A percentile compares a stretch with the other conserved stretches of the same genome.
Evolutionary conservation across 2,113 vertebrate species (phyloP).

Genomic region (Cyprinodon variegatus): DNA sequence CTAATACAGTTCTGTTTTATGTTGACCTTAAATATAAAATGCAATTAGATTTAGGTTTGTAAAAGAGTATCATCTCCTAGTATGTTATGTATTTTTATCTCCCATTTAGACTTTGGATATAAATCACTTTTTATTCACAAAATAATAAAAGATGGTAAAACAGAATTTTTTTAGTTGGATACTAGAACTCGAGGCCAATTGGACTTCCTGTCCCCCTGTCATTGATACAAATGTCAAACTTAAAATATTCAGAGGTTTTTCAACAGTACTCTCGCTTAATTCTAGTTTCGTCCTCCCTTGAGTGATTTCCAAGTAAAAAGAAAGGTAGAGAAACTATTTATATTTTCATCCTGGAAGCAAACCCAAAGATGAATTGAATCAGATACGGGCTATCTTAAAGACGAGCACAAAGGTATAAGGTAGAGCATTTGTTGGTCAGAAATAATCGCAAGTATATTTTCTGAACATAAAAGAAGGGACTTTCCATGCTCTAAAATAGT

Average conservation of each 20-base stretch:
- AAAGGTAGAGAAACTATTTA: slow-evolving; percentile 13
- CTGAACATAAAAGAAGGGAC: slow-evolving; percentile 44
- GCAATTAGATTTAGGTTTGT: too few species aligned
- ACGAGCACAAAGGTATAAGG: slow-evolving; percentile 10
- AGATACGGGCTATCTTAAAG: slow-evolving; percentile 28
- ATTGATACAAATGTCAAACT: too few species aligned
- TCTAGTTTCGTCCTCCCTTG: background rate
- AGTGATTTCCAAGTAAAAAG: background rate
- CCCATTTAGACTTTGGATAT: too few species aligned
- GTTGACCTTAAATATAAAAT: too few species aligned
- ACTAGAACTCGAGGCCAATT: too few species aligned
- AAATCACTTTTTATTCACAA: too few species aligned
- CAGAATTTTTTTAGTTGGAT: too few species aligned
- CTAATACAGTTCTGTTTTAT: too few species aligned
- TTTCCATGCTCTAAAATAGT: slow-evolving; percentile 48
- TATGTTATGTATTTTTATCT: too few species aligned
- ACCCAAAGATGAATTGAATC: slow-evolving; percentile 23
- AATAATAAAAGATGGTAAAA: too few species aligned
- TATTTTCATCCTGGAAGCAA: slow-evolving; percentile 40
- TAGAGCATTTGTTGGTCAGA: slow-evolving; percentile 38
- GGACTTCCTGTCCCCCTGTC: too few species aligned
- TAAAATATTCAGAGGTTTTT: background rate
- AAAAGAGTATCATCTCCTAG: too few species aligned
- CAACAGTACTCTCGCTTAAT: background rate
- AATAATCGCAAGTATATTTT: slow-evolving; percentile 45